phyloP scores from a whole-genome alignment of 2,113 vertebrate species.

The Bubo scandiacus region DNA sequence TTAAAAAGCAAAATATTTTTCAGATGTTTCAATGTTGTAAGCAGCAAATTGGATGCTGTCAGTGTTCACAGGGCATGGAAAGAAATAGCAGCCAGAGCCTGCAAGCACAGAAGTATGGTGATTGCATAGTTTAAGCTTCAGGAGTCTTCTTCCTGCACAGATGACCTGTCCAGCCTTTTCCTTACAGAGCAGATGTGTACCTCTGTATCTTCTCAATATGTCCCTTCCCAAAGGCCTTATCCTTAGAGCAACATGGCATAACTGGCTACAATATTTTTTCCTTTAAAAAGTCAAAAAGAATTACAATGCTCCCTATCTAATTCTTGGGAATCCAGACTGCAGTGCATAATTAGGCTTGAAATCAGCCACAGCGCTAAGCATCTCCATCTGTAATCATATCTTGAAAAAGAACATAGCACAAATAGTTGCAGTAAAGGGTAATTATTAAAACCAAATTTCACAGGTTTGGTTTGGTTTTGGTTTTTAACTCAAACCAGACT shows the following conservation, averaged over 20 bases:
- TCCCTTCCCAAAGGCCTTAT: background rate
- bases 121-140: background rate
- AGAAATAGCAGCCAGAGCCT: background rate
- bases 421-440: background rate
- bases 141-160: background rate
- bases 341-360: background rate
- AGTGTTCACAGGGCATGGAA: background rate
- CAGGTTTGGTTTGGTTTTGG: background rate
- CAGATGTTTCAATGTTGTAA: background rate
- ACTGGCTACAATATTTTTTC: background rate
- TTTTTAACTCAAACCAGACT: background rate
- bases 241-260: rapidly evolving
- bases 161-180: background rate
- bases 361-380: background rate
- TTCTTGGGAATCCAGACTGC: background rate
- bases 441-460: background rate
- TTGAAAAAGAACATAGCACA: background rate
- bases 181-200: background rate
- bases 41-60: background rate
- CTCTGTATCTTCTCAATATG: background rate
- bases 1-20: background rate
- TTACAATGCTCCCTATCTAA: background rate
- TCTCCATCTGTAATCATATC: background rate
- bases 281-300: background rate
- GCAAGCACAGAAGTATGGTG: background rate